A percentile compares a stretch with the other conserved stretches of the same genome.
Evolutionary conservation across 2,113 vertebrate genomes (phyloP).

Genomic region (Leptocoma aspasia): DNA sequence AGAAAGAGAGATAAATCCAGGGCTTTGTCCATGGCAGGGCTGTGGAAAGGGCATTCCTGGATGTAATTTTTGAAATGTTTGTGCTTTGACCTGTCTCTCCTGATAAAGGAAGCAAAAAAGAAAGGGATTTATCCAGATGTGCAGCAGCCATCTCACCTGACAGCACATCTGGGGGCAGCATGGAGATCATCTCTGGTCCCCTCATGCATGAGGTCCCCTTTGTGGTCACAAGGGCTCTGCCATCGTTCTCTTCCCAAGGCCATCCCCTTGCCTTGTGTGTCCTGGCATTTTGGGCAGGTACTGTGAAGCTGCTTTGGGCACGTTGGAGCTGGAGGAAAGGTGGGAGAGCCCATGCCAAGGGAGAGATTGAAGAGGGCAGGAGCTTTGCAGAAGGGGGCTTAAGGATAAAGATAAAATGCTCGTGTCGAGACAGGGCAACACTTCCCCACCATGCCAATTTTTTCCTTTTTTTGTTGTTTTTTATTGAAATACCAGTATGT

Average conservation of each 20-base stretch:
- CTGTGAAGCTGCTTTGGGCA: neutral
- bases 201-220: fast-evolving
- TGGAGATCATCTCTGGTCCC: neutral
- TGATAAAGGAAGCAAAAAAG: neutral
- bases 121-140: neutral
- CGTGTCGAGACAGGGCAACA: neutral
- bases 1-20: neutral
- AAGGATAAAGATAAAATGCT: fast-evolving
- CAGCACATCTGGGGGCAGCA: neutral
- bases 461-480: neutral
- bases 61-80: neutral
- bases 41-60: neutral
- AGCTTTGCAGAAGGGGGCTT: neutral
- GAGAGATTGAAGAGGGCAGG: too few relatives aligned
- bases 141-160: neutral
- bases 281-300: neutral
- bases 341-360: neutral
- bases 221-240: neutral
- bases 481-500: neutral
- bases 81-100: neutral
- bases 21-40: neutral
- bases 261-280: fast-evolving
- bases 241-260: neutral
- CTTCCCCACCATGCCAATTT: fast-evolving
- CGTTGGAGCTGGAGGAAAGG: neutral